Evolutionary conservation across 1,140 invertebrate genomes (phyloP).

Genomic region (Hormaphis cornu): DNA sequence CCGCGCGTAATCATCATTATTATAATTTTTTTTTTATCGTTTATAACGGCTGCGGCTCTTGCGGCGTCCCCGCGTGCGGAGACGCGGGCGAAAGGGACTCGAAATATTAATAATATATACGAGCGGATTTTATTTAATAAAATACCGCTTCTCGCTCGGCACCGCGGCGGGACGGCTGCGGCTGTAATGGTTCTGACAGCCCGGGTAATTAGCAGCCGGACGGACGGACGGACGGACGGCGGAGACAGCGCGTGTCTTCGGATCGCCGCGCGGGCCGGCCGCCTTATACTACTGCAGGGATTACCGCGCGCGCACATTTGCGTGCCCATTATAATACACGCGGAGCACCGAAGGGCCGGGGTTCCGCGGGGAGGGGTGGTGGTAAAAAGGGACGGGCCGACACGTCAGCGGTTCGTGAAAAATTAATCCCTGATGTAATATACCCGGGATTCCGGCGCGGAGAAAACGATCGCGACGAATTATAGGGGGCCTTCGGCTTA

Average conservation of each 20-base stretch:
- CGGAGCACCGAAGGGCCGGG: too few relatives aligned
- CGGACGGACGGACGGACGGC: constrained; percentile 9
- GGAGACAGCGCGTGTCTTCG: constrained; percentile 19
- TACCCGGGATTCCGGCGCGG: neutral
- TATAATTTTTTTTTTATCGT: too few relatives aligned
- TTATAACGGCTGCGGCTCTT: too few relatives aligned
- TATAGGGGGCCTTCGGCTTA: too few relatives aligned
- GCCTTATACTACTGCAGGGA: neutral
- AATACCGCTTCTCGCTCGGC: neutral
- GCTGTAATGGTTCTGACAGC: constrained; percentile 24
- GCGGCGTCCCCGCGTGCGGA: too few relatives aligned
- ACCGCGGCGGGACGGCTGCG: neutral
- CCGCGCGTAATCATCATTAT: too few relatives aligned
- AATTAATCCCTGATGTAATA: constrained; percentile 26
- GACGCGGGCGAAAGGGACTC: too few relatives aligned
- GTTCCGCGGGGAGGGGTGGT: too few relatives aligned
- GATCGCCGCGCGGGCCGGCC: neutral
- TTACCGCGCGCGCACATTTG: neutral
- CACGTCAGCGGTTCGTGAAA: constrained; percentile 27
- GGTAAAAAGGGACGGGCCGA: neutral
- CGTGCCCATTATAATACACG: neutral
- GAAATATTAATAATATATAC: too few relatives aligned
- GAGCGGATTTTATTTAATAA: neutral
- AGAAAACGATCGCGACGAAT: constrained; percentile 3
- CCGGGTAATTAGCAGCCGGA: constrained; percentile 23